Base-by-base conservation (phyloP, 2,888 invertebrate genomes). In the Orthosia gracilis region DNA sequence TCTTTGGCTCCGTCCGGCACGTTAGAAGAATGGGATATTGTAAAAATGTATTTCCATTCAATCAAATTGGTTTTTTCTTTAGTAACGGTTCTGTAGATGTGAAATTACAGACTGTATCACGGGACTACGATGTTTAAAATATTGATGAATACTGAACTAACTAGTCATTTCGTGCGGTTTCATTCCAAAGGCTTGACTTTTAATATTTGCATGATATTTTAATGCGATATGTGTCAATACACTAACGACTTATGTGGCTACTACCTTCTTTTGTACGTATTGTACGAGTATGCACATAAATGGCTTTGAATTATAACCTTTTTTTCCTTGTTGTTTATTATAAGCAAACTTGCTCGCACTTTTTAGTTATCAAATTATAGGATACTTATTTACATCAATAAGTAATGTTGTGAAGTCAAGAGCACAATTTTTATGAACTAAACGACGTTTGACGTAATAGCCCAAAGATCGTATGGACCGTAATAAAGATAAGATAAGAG, bases 401-500 rank as follows among this genome's bases (percentile, higher is more conserved):
- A 47, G 23, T 63, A 67, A 82, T 17, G 5, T 18, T 50, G 58
- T 54, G 63, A 75, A 40, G n/a, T 58, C 65, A 58, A 61, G 18
- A 26, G 21, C 17, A 26, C 11, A 17, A 57, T 70, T 71, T 72
- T 78, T 74, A 69, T 72, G 65, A 40, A 58, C 18, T 21, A 18
- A 69, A 21, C 55, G 55, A 55, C n/a, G 52, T 55, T 54, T 45
- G 13, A 65, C 3, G 7, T 31, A 67, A 45, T 45, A 76, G 15
- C 26, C 54, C 15, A 3, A 18, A 73, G 40, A 69, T 76, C 49
- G 17, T 61, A 18, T 55, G 17, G 49, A 57, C 58, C 57, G 31
- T 49, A 55, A 40, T 78, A 73, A 73, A 73, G 67, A 59, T 79
- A n/a, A n/a, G n/a, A n/a, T n/a, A n/a, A n/a, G n/a, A n/a, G n/a